Percentiles rank a stretch among this genome's conserved stretches.
These are phyloP conservation scores for Ochotona princeps DNA, from an alignment of 2,113 vertebrate genomes.

Conservation along the genomic window DNA sequence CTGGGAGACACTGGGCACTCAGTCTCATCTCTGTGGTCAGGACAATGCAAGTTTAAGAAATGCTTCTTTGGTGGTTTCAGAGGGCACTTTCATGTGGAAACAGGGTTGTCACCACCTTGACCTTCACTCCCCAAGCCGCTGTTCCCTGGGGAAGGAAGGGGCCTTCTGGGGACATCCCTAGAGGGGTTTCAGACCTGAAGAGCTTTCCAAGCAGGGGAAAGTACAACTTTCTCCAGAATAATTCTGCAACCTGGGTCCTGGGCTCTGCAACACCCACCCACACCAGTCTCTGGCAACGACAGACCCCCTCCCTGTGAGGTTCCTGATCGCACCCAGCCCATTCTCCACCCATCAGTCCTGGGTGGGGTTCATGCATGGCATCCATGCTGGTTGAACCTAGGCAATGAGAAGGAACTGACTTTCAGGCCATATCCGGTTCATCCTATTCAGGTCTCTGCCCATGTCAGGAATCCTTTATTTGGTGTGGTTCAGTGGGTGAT, in stretches of 20 bases:
- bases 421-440: background rate
- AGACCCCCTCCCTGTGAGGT: background rate
- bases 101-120: background rate
- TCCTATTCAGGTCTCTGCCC: background rate
- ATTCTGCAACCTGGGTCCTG: background rate
- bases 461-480: background rate
- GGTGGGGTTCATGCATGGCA: too few species aligned
- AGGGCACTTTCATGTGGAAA: background rate
- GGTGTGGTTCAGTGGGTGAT: background rate
- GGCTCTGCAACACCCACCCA: background rate
- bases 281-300: background rate
- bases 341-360: background rate
- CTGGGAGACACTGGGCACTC: background rate
- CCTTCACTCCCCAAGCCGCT: background rate
- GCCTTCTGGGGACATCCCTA: too few species aligned
- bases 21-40: background rate
- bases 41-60: slow-evolving; percentile 37
- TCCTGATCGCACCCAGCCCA: background rate
- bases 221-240: background rate
- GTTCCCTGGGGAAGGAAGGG: too few species aligned
- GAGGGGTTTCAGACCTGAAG: background rate
- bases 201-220: background rate
- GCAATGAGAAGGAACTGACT: background rate
- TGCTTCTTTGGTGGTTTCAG: background rate
- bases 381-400: background rate